A percentile compares a stretch with the other conserved stretches of the same genome.
Conservation (phyloP, 1,140 invertebrate genomes). For the Agraylea sexmaculata region DNA sequence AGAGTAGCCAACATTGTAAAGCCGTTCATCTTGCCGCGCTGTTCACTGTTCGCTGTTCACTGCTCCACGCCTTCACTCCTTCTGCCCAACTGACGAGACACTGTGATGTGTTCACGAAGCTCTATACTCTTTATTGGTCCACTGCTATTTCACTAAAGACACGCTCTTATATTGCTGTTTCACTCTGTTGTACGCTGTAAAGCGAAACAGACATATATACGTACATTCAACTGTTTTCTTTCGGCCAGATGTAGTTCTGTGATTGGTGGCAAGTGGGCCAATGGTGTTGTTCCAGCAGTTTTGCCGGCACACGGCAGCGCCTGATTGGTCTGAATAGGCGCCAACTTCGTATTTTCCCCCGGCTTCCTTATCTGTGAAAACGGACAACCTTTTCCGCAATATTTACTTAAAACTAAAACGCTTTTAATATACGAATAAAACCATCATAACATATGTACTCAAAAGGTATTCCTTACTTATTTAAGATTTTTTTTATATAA, state of each 20-base stretch:
- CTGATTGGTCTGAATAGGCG: too few relatives aligned
- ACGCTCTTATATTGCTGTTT: too few relatives aligned
- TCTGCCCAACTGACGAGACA: slow-evolving; percentile 31
- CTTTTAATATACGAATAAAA: too few relatives aligned
- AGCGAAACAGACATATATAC: slow-evolving; percentile 20
- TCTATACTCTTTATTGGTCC: slow-evolving; percentile 21
- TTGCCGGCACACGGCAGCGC: not conserved
- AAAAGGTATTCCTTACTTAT: too few relatives aligned
- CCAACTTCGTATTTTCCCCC: too few relatives aligned
- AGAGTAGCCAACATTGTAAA: slow-evolving; percentile 40
- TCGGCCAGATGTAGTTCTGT: slow-evolving; percentile 46
- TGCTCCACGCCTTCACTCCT: too few relatives aligned
- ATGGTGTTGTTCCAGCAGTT: slow-evolving; percentile 33
- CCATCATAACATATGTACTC: too few relatives aligned
- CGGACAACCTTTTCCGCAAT: too few relatives aligned
- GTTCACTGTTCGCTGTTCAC: slow-evolving; percentile 15
- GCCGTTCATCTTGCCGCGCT: not conserved
- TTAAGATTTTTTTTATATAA: too few relatives aligned
- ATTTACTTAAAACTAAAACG: too few relatives aligned
- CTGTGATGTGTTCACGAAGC: slow-evolving; percentile 29
- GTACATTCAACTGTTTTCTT: slow-evolving; percentile 27
- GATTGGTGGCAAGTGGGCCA: slow-evolving; percentile 36
- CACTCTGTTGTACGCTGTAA: too few relatives aligned
- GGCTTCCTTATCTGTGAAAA: too few relatives aligned
- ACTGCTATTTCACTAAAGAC: slow-evolving; percentile 25